Evolutionary conservation across 2,113 vertebrate genomes (phyloP), one percentile per base, ranked within the genome.

Genomic region (Tachuris rubrigastra): DNA sequence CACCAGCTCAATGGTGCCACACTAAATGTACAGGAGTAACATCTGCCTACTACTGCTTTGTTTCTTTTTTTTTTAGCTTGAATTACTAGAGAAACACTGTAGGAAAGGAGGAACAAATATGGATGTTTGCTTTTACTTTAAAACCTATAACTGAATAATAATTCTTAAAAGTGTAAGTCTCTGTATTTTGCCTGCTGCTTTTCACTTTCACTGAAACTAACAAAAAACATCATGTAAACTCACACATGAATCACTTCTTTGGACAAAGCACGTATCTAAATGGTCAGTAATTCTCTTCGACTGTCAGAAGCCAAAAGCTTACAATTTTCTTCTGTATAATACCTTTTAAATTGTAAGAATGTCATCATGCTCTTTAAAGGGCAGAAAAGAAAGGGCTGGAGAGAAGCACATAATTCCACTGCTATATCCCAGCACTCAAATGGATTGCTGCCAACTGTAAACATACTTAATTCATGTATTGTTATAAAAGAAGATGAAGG

Each of bases 281-380:
- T 75, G 90, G 72, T 91, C 96, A 96, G 63, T 96, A 96, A 98
- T 97, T 96, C 95, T 73, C 81, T 95, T 95, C 90, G 77, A 80
- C 81, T 98, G 94, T 97, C 96, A 97, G 96, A 97, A 98, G 93
- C 97, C 92, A 98, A 97, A 97, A 86, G 72, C 81, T 95, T 97
- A 94, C 81, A 73, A 95, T 97, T 98, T 96, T 94, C 91, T 95
- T 80, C 83, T 58, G 18, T 96, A 87, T 92, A 97, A 97, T 94
- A 95, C 72, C 62, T 96, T 98, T 91, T 86, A 96, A 97, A 98
- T 83, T 73, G 31, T 93, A 90, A 94, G 92, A 96, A 97, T 95
- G 86, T 91, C 94, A 97, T 97, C 93, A 94, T 87, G 89, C 65
- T 94, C 86, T 81, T 85, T 87, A 78, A 91, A 97, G 84, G 47